A percentile compares a stretch with the other conserved stretches of the same genome.
Evolutionary conservation across 2,797 vertebrate genomes (phyloP).

Genomic region (Jordanella pulchra): DNA sequence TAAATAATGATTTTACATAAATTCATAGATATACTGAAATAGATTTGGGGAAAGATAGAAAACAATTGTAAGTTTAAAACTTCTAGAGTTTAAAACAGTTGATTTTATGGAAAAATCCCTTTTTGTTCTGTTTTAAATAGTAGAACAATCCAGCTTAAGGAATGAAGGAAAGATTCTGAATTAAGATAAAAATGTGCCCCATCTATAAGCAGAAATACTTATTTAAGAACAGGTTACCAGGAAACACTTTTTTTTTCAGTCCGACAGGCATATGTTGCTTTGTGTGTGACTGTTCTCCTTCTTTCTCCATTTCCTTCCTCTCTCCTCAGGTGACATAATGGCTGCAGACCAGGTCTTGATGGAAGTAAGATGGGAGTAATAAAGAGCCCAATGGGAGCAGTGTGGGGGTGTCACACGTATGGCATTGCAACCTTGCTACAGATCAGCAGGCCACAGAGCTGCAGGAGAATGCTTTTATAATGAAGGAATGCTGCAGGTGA

Average conservation of each 20-base stretch:
- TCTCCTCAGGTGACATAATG: constrained; percentile 74
- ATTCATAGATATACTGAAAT: neutral
- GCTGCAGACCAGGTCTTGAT: constrained; percentile 70
- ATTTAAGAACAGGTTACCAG: constrained; percentile 54
- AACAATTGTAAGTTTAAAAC: neutral
- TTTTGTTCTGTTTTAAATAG: constrained; percentile 12
- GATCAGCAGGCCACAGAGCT: constrained; percentile 66
- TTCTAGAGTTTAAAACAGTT: neutral
- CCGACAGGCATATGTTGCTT: constrained; percentile 55
- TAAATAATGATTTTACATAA: neutral
- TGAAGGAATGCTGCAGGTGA: constrained; percentile 81
- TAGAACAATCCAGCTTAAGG: constrained; percentile 27
- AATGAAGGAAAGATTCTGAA: constrained; percentile 33
- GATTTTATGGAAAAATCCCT: constrained; percentile 24
- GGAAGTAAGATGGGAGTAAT: constrained; percentile 73
- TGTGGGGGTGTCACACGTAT: constrained; percentile 66
- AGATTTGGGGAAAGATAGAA: neutral
- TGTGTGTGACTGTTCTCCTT: constrained; percentile 79
- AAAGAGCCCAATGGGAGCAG: constrained; percentile 70
- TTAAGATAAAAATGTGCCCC: constrained; percentile 39
- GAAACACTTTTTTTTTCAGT: constrained; percentile 62
- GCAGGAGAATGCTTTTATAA: constrained; percentile 77
- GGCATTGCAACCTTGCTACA: constrained; percentile 60
- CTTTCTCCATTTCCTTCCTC: constrained; percentile 47
- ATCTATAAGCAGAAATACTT: constrained; percentile 58